A percentile compares a stretch with the other conserved stretches of the same genome.
Conservation (phyloP, 2,797 vertebrate species). For the Pseudocheirus occidentalis region DNA sequence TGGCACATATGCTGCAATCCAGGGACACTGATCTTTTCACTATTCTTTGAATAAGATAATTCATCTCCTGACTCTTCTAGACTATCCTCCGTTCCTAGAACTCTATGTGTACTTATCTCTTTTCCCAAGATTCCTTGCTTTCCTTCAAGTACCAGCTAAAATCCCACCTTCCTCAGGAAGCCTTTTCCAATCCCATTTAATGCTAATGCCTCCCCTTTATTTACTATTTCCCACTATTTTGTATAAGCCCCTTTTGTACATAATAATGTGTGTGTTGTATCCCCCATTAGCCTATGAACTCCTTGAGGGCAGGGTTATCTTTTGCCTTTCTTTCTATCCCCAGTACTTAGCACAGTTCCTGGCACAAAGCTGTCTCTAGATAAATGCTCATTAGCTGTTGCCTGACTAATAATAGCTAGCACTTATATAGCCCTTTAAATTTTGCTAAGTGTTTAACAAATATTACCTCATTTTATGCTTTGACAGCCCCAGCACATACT, state of each 20-base stretch:
- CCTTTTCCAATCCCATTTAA: background rate
- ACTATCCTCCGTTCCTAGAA: background rate
- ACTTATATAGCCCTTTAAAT: background rate
- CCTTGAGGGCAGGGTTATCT: background rate
- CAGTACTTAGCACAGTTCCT: background rate
- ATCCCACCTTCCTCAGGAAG: background rate
- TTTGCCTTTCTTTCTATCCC: background rate
- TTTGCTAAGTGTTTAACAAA: background rate
- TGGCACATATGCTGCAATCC: background rate
- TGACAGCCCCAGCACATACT: background rate
- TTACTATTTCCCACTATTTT: background rate
- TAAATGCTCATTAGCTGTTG: background rate
- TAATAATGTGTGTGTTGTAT: background rate
- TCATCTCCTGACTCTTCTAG: background rate
- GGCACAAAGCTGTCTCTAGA: background rate
- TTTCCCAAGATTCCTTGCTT: background rate
- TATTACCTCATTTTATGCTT: background rate
- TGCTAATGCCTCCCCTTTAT: background rate
- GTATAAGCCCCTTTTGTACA: background rate
- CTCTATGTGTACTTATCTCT: background rate
- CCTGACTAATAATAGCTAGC: too few relatives aligned
- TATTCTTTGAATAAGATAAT: background rate
- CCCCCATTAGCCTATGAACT: background rate
- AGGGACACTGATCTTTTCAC: background rate
- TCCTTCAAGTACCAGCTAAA: background rate